These are phyloP conservation scores for Spheniscus mendiculus DNA, from an alignment of 2,113 vertebrate species.

Conservation along the genomic window DNA sequence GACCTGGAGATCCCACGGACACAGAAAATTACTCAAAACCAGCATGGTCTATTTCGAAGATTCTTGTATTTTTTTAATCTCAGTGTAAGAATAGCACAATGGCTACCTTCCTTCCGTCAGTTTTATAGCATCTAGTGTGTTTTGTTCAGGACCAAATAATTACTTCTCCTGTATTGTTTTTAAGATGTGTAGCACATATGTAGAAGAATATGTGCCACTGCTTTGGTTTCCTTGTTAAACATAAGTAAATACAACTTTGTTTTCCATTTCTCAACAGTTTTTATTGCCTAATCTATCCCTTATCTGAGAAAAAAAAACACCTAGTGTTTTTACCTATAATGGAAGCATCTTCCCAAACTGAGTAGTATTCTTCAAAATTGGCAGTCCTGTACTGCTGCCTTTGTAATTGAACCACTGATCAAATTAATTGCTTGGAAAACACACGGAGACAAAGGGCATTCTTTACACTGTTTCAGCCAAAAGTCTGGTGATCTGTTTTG, in stretches of 20 bases:
- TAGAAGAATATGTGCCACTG: neutral
- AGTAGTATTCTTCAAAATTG: neutral
- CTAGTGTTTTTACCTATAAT: neutral
- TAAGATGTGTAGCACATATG: neutral
- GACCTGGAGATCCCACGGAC: neutral
- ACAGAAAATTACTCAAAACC: neutral
- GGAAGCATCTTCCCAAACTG: neutral
- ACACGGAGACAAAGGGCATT: neutral
- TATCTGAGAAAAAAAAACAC: neutral
- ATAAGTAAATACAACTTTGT: neutral
- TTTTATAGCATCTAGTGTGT: neutral
- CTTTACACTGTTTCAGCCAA: neutral
- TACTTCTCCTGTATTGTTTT: neutral
- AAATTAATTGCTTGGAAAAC: neutral
- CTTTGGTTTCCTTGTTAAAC: neutral
- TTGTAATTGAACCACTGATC: neutral
- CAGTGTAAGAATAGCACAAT: neutral
- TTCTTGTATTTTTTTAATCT: neutral
- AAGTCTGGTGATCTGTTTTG: neutral
- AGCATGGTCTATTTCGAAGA: fast-evolving
- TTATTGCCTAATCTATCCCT: neutral
- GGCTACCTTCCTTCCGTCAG: neutral
- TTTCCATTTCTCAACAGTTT: neutral
- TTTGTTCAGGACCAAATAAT: neutral
- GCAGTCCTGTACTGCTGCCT: neutral